A percentile compares a stretch with the other conserved stretches of the same genome.
These are phyloP conservation scores for Diceros bicornis DNA, from an alignment of 2,797 vertebrate species.

Conservation along the genomic window DNA sequence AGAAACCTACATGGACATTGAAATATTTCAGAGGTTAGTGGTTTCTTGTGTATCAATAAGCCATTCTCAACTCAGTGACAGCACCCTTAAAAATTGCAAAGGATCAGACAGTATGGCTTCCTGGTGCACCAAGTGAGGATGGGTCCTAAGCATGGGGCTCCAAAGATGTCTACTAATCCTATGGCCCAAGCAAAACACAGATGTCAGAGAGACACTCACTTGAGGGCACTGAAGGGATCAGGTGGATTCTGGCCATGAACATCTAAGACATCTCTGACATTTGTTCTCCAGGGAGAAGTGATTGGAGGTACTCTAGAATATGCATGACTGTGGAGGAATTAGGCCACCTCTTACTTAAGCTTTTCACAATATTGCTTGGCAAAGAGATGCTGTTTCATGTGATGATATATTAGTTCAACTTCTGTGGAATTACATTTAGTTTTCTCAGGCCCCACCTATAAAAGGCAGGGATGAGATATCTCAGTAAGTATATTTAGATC, in stretches of 20 bases:
- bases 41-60: background rate
- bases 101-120: background rate
- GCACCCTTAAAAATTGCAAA: background rate
- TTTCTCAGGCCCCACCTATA: background rate
- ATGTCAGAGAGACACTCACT: background rate
- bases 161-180: background rate
- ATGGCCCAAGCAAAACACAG: background rate
- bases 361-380: background rate
- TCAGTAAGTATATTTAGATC: background rate
- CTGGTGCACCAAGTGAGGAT: background rate
- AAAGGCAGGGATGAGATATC: background rate
- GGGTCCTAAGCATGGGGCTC: background rate
- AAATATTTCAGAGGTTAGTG: background rate
- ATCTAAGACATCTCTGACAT: background rate
- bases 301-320: background rate
- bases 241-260: rapidly evolving
- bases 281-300: background rate
- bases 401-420: background rate
- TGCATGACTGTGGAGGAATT: background rate
- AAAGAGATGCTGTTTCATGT: background rate
- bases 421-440: background rate
- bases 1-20: background rate
- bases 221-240: background rate
- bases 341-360: background rate
- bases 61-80: background rate